Evolutionary conservation across 2,888 invertebrate genomes (phyloP).

Genomic region (Flexamia atlantica): DNA sequence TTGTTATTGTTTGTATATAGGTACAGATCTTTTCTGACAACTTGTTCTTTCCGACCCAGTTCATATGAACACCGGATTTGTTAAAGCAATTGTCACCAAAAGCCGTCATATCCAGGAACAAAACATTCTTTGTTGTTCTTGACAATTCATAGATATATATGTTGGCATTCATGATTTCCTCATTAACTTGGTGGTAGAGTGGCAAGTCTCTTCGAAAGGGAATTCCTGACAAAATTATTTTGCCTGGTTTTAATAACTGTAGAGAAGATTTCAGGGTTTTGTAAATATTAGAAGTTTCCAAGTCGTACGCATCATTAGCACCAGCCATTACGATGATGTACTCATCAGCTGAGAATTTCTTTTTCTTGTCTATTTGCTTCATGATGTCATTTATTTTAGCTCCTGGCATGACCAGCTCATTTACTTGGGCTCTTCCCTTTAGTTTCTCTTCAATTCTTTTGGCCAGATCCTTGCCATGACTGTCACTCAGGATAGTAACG

Average conservation of each 20-base stretch:
- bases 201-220: conserved; percentile 15
- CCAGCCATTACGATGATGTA: no score
- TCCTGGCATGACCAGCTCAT: neutral
- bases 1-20: no score
- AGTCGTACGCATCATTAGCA: no score
- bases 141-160: neutral
- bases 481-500: conserved; percentile 1
- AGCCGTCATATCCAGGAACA: conserved; percentile 2
- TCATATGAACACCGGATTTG: conserved; percentile 1
- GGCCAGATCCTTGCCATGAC: conserved; percentile 15
- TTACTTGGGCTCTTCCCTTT: neutral
- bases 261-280: neutral
- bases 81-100: conserved; percentile 1
- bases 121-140: neutral
- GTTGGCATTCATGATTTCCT: neutral
- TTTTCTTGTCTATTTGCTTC: neutral
- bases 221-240: conserved; percentile 14
- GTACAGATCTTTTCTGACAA: neutral
- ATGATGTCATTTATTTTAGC: neutral
- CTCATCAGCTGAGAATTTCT: conserved; percentile 17
- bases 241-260: neutral
- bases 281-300: neutral
- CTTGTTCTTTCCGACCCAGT: conserved; percentile 5
- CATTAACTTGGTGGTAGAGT: conserved; percentile 14
- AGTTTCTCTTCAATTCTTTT: neutral